These are phyloP conservation scores for Cynopterus sphinx DNA, from an alignment of 2,797 vertebrate genomes.

Conservation along the genomic window DNA sequence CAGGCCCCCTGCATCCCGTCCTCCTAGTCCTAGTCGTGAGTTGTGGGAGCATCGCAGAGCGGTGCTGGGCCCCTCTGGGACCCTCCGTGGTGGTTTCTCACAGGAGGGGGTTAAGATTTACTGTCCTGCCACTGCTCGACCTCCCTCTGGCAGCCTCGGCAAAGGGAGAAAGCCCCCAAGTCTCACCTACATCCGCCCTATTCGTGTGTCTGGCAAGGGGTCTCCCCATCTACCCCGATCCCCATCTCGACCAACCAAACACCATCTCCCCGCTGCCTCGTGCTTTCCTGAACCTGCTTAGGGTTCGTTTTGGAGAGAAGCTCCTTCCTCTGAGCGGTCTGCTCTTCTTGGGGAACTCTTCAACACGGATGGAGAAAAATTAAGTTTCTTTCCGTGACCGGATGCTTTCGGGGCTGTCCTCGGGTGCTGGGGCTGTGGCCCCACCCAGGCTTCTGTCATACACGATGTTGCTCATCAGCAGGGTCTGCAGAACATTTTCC, in stretches of 20 bases:
- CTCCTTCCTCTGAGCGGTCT: neutral
- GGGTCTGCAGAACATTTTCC: constrained; percentile 75
- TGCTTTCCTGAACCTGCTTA: neutral
- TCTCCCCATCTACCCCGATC: neutral
- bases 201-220: neutral
- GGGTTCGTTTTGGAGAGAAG: constrained; percentile 7
- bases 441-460: constrained; percentile 58
- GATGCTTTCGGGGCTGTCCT: constrained; percentile 58
- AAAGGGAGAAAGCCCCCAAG: neutral
- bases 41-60: neutral
- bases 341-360: constrained; percentile 23
- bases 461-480: constrained; percentile 72
- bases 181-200: neutral
- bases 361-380: constrained; percentile 53
- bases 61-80: neutral
- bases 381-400: constrained; percentile 49
- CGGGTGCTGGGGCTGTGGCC: constrained; percentile 57
- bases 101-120: neutral
- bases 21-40: fast-evolving
- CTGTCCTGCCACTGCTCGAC: fast-evolving
- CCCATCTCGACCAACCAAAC: neutral
- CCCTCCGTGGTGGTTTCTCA: neutral
- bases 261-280: neutral
- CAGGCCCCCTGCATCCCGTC: neutral
- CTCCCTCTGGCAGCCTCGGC: too few species aligned